Evolutionary conservation across 2,113 vertebrate genomes (phyloP).

Genomic region (Ailuropoda melanoleuca): DNA sequence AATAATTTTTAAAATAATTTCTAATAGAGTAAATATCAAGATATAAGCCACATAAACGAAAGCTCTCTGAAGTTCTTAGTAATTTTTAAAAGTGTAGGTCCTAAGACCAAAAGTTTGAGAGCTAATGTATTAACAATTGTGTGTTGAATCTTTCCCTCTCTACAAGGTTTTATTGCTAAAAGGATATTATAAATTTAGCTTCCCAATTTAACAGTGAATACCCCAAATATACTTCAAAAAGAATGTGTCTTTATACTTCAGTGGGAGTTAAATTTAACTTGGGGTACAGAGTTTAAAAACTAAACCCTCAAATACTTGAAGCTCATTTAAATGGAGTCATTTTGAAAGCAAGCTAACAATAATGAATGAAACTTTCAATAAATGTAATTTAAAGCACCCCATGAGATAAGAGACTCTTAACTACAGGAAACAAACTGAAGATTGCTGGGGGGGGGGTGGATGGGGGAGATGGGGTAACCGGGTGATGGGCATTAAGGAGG

Average conservation of each 20-base stretch:
- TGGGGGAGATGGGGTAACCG: background rate
- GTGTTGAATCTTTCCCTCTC: background rate
- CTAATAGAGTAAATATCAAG: background rate
- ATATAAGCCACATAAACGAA: background rate
- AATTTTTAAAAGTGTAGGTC: background rate
- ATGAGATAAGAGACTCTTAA: background rate
- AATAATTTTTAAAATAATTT: slow-evolving; percentile 3
- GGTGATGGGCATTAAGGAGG: background rate
- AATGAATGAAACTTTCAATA: background rate
- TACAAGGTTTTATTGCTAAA: background rate
- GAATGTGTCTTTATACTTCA: background rate
- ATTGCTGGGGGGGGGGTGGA: too few relatives aligned
- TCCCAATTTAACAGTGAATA: background rate
- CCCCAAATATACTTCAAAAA: background rate
- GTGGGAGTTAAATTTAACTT: background rate
- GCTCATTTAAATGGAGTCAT: background rate
- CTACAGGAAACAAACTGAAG: background rate
- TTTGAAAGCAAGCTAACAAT: slow-evolving; percentile 24
- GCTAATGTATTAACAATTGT: background rate
- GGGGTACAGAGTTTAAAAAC: background rate
- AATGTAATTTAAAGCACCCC: background rate
- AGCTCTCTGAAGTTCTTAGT: background rate
- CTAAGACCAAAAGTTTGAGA: slow-evolving; percentile 19
- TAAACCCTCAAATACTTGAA: background rate
- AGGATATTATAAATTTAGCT: background rate